Evolutionary conservation across 2,888 invertebrate genomes (phyloP), one percentile per base, ranked within the genome.

Genomic region (Tetragnatha montana): DNA sequence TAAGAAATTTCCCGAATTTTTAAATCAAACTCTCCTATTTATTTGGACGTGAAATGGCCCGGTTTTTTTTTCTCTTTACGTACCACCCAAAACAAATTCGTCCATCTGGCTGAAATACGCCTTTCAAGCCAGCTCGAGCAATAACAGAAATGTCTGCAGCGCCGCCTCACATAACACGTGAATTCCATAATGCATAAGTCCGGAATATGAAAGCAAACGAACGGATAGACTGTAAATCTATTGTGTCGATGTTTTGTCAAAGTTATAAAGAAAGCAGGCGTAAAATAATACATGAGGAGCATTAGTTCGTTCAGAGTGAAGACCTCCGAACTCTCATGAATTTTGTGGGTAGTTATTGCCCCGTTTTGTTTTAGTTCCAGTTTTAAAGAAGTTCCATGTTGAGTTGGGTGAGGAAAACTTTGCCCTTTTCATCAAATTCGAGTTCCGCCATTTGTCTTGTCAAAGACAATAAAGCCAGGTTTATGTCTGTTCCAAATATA

Each of bases 171-270:
- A 1, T 14, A 35, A 21, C 22, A 49, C 68, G 69, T 50, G 69
- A 10, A 49, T 21, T 84, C 84, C 84, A 84, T 84, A 76, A 84
- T 84, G 76, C 69, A 84, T 84, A 76, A 76, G 84, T 22, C 21
- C 17, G 22, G 21, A 76, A 75, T 47, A 84, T 49, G 22, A 76
- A 76, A 84, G 69, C 69, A 70, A 76, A 84, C 47, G 76, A 84
- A 76, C 75, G 49, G 68, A 22, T 35, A 69, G 21, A 14, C 76
- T 84, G 49, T 76, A 76, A 76, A 84, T 84, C 60, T 84, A 84
- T 69, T 70, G 76, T 50, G 76, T 69, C 69, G 68, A 47, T 82
- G 60, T 68, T 69, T 49, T 76, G 84, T 84, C 76, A 70, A 21
- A 50, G 19, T 14, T 21, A 4, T 35, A 75, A 84, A 69, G 21